Conservation (phyloP, 2,888 invertebrate species). For the Eucera pruinosa region DNA sequence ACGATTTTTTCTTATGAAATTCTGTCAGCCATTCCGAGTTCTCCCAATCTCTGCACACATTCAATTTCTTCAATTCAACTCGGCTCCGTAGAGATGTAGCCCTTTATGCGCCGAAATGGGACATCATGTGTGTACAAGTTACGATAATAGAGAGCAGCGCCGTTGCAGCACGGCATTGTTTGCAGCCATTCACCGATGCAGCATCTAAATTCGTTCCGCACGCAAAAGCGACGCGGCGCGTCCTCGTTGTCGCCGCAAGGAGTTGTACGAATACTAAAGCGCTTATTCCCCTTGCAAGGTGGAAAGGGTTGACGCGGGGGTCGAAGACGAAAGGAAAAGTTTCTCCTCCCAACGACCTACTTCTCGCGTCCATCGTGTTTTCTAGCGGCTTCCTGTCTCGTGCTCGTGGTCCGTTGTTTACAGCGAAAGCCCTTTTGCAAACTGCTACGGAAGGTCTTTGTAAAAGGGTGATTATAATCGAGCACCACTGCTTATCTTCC, state of each 20-base stretch:
- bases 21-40: no score
- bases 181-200: conserved; percentile 15
- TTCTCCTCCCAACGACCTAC: conserved; percentile 63
- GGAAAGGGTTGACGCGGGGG: conserved; percentile 39
- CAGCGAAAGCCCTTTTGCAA: conserved; percentile 62
- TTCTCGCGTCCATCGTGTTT: conserved; percentile 63
- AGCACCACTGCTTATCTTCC: conserved; percentile 36
- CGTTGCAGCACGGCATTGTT: conserved; percentile 24
- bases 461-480: conserved; percentile 68
- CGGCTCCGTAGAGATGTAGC: not conserved
- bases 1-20: no score
- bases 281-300: conserved; percentile 16
- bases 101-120: not conserved
- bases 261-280: conserved; percentile 46
- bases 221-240: conserved; percentile 1
- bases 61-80: no score
- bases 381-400: conserved; percentile 48
- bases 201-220: conserved; percentile 53
- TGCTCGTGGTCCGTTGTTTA: conserved; percentile 65
- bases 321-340: conserved; percentile 69
- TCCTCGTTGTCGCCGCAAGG: conserved; percentile 25
- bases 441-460: conserved; percentile 60
- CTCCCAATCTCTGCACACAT: no score
- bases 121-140: not conserved
- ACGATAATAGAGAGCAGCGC: conserved; percentile 10